These are phyloP conservation scores for Adelognathus sp. DNA, from an alignment of 2,888 invertebrate species.

Conservation along the genomic window DNA sequence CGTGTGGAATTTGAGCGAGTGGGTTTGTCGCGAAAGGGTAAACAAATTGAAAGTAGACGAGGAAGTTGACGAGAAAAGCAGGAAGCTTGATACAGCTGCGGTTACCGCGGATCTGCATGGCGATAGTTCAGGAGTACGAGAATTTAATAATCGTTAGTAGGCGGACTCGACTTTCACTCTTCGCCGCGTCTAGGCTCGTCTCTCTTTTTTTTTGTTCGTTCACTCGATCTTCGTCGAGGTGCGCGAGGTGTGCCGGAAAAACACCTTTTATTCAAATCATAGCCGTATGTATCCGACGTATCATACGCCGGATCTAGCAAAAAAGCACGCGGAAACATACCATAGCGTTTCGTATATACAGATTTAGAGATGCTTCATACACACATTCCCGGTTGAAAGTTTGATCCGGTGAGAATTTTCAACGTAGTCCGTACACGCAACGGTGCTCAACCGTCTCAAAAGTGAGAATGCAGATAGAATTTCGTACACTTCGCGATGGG, in stretches of 20 bases:
- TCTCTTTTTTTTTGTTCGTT: not conserved
- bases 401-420: no score
- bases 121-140: not conserved
- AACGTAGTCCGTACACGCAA: no score
- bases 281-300: no score
- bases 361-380: no score
- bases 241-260: not conserved
- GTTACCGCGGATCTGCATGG: conserved; percentile 25
- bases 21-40: conserved; percentile 22
- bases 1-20: not conserved
- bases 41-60: conserved; percentile 46
- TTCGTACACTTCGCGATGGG: no score
- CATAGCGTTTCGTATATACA: no score
- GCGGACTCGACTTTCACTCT: conserved; percentile 44
- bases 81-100: conserved; percentile 56
- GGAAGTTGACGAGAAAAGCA: conserved; percentile 56
- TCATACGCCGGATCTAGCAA: no score
- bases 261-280: not conserved
- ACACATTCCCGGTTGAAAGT: no score
- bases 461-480: no score
- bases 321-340: no score
- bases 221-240: not conserved
- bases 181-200: not conserved
- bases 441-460: no score
- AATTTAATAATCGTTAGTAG: not conserved